Evolutionary conservation across 2,888 invertebrate genomes (phyloP).

Genomic region (Aphidoletes aphidimyza): DNA sequence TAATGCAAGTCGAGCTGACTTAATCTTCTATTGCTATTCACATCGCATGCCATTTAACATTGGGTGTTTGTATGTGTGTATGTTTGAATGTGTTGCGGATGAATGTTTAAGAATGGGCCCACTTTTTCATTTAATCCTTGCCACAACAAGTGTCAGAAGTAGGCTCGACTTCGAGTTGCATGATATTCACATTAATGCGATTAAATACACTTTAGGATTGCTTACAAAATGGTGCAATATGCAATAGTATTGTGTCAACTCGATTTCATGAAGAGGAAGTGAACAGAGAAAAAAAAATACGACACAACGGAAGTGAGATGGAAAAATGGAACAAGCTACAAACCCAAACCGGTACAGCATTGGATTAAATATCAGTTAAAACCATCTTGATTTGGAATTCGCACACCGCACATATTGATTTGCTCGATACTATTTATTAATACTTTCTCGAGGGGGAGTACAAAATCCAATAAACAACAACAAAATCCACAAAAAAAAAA

Average conservation of each 20-base stretch:
- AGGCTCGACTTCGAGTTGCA: neutral
- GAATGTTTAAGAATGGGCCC: too few relatives aligned
- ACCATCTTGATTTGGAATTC: too few relatives aligned
- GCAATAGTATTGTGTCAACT: too few relatives aligned
- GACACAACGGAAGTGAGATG: too few relatives aligned
- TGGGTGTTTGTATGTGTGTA: too few relatives aligned
- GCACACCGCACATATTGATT: neutral
- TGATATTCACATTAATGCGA: constrained; percentile 7
- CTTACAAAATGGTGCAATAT: neutral
- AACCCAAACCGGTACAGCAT: too few relatives aligned
- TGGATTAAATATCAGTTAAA: too few relatives aligned
- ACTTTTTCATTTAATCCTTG: neutral
- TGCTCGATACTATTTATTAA: neutral
- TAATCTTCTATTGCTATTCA: neutral
- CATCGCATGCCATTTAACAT: neutral
- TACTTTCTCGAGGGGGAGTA: neutral
- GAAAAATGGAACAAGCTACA: too few relatives aligned
- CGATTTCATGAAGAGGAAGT: too few relatives aligned
- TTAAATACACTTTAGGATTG: neutral
- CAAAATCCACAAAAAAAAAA: neutral
- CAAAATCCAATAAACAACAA: neutral
- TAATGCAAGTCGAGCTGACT: neutral
- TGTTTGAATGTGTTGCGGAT: too few relatives aligned
- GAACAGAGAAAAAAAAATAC: too few relatives aligned
- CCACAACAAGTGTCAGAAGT: constrained; percentile 6